Evolutionary conservation across 2,113 vertebrate genomes (phyloP).

Genomic region (Macrotus californicus): DNA sequence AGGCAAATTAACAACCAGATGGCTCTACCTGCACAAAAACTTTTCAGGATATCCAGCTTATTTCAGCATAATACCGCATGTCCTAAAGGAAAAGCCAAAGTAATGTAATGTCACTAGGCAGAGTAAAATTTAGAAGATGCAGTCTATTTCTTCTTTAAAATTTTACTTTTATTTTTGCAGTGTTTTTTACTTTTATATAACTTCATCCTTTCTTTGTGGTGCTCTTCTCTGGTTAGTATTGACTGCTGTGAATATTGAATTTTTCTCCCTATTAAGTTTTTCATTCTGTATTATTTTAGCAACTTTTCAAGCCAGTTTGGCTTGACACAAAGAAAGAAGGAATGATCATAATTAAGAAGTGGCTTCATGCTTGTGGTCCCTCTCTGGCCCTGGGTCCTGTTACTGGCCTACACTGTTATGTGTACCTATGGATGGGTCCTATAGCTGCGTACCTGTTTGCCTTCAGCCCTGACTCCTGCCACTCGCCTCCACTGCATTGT

Average conservation of each 20-base stretch:
- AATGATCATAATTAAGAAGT: not conserved
- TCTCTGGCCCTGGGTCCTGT: not conserved
- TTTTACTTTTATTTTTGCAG: not conserved
- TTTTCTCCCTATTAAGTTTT: not conserved
- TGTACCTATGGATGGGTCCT: not conserved
- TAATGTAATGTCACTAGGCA: conserved; percentile 7
- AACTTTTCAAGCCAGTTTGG: conserved; percentile 11
- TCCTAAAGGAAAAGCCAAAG: conserved; percentile 32
- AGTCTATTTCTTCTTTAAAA: not conserved
- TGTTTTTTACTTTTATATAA: not conserved
- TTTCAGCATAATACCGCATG: conserved; percentile 23
- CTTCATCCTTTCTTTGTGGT: not conserved
- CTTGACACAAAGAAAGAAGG: not conserved
- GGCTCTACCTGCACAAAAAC: conserved; percentile 42
- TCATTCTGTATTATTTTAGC: not conserved
- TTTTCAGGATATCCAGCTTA: not conserved
- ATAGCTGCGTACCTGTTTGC: not conserved
- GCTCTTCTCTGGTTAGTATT: not conserved
- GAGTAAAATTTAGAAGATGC: conserved; percentile 11
- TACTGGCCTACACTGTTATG: not conserved
- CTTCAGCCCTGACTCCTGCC: not conserved
- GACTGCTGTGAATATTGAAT: not conserved
- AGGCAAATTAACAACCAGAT: conserved; percentile 58
- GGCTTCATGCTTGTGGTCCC: not conserved
- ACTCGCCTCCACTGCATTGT: not conserved